These are phyloP conservation scores for Drosophila murphyi DNA, from an alignment of 1,140 invertebrate genomes.

Conservation along the genomic window DNA sequence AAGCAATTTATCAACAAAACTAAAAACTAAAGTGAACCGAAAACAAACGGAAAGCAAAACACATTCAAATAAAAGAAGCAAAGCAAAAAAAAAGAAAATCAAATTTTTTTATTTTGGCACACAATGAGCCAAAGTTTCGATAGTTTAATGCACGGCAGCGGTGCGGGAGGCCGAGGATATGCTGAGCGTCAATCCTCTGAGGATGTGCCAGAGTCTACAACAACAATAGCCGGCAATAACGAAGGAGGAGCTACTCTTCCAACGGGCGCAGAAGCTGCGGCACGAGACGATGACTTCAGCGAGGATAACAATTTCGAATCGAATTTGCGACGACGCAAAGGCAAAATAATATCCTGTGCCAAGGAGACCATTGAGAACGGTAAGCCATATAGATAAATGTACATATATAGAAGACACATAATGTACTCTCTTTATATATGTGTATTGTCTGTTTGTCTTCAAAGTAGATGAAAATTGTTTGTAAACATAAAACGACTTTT, in stretches of 20 bases:
- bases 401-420: not conserved
- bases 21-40: conserved; percentile 39
- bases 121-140: conserved; percentile 82
- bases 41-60: conserved; percentile 27
- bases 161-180: conserved; percentile 32
- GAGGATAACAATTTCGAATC: conserved; percentile 84
- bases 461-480: conserved; percentile 5
- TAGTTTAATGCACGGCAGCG: conserved; percentile 63
- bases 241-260: conserved; percentile 27
- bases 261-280: conserved; percentile 10
- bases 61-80: conserved; percentile 12
- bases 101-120: conserved; percentile 49
- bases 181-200: conserved; percentile 77
- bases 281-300: conserved; percentile 72
- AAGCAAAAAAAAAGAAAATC: conserved; percentile 23
- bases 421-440: not conserved
- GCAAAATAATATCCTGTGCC: conserved; percentile 84
- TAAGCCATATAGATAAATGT: conserved; percentile 46
- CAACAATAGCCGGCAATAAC: conserved; percentile 57
- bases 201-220: conserved; percentile 73
- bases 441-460: not conserved
- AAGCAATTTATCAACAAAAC: conserved; percentile 26
- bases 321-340: conserved; percentile 83
- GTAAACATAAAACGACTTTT: conserved; percentile 5
- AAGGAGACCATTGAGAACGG: conserved; percentile 84